Percentiles rank a stretch among this genome's conserved stretches.
These are phyloP conservation scores for Hylaeus anthracinus DNA, from an alignment of 1,140 invertebrate species.

Conservation along the genomic window DNA sequence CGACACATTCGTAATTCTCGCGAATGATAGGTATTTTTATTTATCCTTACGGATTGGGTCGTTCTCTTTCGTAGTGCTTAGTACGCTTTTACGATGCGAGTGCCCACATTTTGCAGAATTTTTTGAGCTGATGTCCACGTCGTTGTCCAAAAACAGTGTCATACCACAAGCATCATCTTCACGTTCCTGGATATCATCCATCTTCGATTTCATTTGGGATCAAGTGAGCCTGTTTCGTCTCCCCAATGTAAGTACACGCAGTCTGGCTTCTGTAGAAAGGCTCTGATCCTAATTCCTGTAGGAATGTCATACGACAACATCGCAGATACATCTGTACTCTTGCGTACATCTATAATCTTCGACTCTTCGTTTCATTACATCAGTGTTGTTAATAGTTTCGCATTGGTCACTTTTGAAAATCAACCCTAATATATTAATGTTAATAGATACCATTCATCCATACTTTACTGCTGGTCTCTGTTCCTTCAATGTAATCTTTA, in stretches of 20 bases:
- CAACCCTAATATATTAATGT: not conserved
- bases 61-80: conserved; percentile 29
- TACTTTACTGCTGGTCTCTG: not conserved
- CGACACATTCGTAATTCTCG: not conserved
- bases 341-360: not conserved
- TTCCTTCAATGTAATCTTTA: not conserved
- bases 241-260: conserved; percentile 75
- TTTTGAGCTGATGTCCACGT: conserved; percentile 79
- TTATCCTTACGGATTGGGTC: conserved; percentile 45
- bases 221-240: conserved; percentile 79
- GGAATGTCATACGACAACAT: not conserved
- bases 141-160: conserved; percentile 77
- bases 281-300: conserved; percentile 30
- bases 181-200: conserved; percentile 79
- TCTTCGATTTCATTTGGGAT: conserved; percentile 79
- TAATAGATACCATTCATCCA: not conserved
- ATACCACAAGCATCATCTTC: conserved; percentile 77
- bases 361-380: not conserved
- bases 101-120: conserved; percentile 76
- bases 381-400: not conserved
- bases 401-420: not conserved
- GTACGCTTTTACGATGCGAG: conserved; percentile 56
- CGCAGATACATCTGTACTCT: not conserved
- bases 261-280: conserved; percentile 39
- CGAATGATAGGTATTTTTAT: conserved; percentile 9